Base-by-base conservation (phyloP, 2,888 invertebrate genomes). In the Yponomeuta evonymella region DNA sequence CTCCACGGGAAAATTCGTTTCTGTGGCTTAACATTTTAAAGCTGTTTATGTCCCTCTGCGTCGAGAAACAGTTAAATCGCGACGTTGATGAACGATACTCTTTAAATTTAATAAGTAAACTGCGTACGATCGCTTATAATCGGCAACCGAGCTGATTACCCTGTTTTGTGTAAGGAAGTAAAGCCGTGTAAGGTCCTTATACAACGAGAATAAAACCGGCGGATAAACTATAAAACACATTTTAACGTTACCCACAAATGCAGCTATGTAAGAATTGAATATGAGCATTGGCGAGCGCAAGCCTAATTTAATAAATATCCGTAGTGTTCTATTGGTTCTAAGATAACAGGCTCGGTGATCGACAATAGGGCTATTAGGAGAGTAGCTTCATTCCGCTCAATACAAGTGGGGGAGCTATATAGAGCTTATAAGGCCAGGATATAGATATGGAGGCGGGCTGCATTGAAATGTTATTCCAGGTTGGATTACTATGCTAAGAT, bases 321-420 rank as follows among this genome's bases (percentile, higher is more conserved):
- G 78, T 77, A 75, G 76, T 72, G 76, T 76, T 79, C 76, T 74
- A 82, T 85, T 81, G 81, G 77, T 79, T 80, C 71, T 76, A 76
- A 81, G 84, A 86, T 86, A 86, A 81, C 82, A 83, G 86, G 83
- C 84, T 82, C 80, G 78, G 74, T 75, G 73, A 73, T 78, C 79
- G 81, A 88, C 88, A 89, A 88, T 87, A 75, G 85, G 76, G 79
- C 83, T 81, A 84, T 87, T 86, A 87, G 84, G 79, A 80, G 83
- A 84, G 80, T 81, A 80, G 81, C 80, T 81, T 80, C 83, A 80
- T 84, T 82, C 83, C 77, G 77, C 74, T 79, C 77, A 77, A 78
- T 81, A 71, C 71, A 79, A 79, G 79, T 78, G 75, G 23, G 30
- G 67, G 63, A 64, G 62, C 30, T 9, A n/a, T 11, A n/a, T 43